A percentile compares a stretch with the other conserved stretches of the same genome.
phyloP scores from a whole-genome alignment of 2,113 vertebrate species.

The Callipepla squamata region DNA sequence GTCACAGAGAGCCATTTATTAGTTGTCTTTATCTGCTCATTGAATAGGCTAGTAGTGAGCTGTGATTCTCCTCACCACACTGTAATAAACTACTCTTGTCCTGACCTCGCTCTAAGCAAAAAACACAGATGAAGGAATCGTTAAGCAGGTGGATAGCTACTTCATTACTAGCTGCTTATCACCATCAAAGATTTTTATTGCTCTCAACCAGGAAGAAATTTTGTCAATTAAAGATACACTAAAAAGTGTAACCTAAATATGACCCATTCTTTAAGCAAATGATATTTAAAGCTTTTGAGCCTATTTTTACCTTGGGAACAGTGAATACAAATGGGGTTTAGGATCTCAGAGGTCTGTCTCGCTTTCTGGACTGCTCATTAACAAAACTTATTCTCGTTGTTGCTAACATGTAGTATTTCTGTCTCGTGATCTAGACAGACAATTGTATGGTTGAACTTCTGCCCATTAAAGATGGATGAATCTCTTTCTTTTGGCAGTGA shows the following conservation, averaged over 20 bases:
- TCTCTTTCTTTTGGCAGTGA: background rate
- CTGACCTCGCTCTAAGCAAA: background rate
- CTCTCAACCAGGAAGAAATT: background rate
- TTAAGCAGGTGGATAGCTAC: background rate
- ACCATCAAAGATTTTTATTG: background rate
- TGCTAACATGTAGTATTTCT: background rate
- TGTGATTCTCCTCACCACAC: background rate
- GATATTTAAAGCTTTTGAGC: rapidly evolving
- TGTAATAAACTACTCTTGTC: background rate
- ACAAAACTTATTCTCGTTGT: background rate
- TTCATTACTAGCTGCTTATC: background rate
- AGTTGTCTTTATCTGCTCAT: background rate
- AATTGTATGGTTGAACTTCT: background rate
- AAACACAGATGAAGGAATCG: background rate
- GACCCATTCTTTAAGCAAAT: background rate
- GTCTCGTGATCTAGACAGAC: background rate
- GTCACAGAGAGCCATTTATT: background rate
- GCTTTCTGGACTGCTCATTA: background rate
- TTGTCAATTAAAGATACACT: background rate
- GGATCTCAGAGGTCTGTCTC: background rate
- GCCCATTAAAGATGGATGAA: background rate
- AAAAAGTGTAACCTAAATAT: background rate
- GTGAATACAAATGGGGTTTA: background rate
- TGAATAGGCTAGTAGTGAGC: background rate
- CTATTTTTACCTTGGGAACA: background rate